phyloP scores from a whole-genome alignment of 2,888 invertebrate genomes.

The Orthosia gothica region DNA sequence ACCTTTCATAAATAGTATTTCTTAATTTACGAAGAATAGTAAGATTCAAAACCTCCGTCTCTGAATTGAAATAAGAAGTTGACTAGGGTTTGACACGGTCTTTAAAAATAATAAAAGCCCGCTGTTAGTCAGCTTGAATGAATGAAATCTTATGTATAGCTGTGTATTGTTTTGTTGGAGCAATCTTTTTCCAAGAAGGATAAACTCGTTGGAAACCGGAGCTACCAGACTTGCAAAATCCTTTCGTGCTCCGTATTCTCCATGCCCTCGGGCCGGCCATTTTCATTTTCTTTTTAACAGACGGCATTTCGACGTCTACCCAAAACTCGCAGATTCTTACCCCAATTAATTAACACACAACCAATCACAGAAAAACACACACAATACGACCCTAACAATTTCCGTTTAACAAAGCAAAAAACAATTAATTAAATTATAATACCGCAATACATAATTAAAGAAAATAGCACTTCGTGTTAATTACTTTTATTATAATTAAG shows the following conservation, averaged over 20 bases:
- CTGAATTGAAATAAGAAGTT: too few species aligned
- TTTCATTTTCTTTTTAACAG: too few species aligned
- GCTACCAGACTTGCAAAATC: too few species aligned
- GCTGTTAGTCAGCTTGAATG: not conserved
- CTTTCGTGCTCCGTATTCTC: too few species aligned
- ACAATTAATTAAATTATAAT: conserved; percentile 58
- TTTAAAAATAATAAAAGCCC: too few species aligned
- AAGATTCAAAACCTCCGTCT: not conserved
- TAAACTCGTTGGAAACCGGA: too few species aligned
- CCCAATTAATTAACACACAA: not conserved
- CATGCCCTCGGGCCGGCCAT: too few species aligned
- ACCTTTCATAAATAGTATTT: not conserved
- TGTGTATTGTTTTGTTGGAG: too few species aligned
- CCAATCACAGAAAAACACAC: not conserved
- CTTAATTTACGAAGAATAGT: not conserved
- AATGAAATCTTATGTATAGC: not conserved
- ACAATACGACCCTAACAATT: not conserved
- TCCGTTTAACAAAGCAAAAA: conserved; percentile 22
- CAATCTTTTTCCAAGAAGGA: too few species aligned
- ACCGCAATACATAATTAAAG: conserved; percentile 58
- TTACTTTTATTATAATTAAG: conserved; percentile 65
- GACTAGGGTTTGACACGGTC: too few species aligned
- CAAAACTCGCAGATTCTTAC: not conserved
- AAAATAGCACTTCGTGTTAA: conserved; percentile 53
- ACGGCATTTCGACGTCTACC: too few species aligned